These are phyloP conservation scores for Ptychoptera albimana DNA, from an alignment of 2,888 invertebrate genomes.

Conservation along the genomic window DNA sequence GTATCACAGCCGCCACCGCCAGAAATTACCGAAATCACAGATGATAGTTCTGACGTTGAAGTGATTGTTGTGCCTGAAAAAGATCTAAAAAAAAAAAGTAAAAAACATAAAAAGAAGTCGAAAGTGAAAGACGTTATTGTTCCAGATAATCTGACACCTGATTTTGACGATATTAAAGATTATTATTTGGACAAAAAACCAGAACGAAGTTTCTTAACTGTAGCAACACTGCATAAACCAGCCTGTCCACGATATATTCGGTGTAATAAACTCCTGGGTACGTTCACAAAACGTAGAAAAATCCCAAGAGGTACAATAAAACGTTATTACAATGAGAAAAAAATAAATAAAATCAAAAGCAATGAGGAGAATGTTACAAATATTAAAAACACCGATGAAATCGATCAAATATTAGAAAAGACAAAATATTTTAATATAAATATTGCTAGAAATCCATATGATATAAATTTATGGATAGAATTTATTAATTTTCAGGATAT, in stretches of 20 bases:
- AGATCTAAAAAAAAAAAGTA: not conserved
- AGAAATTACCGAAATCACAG: conserved; percentile 1
- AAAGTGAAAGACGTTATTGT: not conserved
- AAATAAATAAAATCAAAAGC: conserved; percentile 12
- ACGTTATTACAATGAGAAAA: conserved; percentile 13
- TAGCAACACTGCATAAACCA: conserved; percentile 46
- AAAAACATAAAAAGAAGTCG: too few species aligned
- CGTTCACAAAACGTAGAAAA: not conserved
- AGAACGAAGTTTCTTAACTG: conserved; percentile 38
- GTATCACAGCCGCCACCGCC: not conserved
- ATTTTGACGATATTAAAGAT: conserved; percentile 27
- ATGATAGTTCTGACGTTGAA: not conserved
- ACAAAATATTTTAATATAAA: conserved; percentile 37
- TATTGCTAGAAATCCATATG: conserved; percentile 33
- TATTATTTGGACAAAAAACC: conserved; percentile 42
- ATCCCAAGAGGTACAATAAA: conserved; percentile 10
- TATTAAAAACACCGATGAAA: not conserved
- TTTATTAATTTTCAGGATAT: conserved; percentile 40
- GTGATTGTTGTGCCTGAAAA: not conserved
- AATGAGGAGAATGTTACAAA: conserved; percentile 21
- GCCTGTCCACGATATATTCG: conserved; percentile 40
- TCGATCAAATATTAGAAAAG: conserved; percentile 12
- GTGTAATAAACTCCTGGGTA: not conserved
- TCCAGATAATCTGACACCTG: conserved; percentile 8
- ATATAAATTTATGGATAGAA: conserved; percentile 41